Percentiles rank a stretch among this genome's conserved stretches.
Evolutionary conservation across 2,797 vertebrate species (phyloP).

Genomic region (Prionace glauca): DNA sequence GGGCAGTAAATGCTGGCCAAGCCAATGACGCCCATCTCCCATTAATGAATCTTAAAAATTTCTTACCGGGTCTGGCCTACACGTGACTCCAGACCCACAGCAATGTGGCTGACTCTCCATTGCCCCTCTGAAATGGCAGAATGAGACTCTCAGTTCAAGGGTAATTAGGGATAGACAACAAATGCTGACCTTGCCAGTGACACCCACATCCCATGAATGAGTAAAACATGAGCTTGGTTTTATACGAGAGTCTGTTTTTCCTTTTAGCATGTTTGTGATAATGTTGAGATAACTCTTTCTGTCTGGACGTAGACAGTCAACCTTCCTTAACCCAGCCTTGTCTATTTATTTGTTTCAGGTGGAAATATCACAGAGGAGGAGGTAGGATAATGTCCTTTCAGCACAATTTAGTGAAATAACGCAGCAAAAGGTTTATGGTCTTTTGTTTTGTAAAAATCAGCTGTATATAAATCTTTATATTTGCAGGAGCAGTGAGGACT

Average conservation of each 20-base stretch:
- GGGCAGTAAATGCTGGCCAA: no score
- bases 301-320: background rate
- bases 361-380: background rate
- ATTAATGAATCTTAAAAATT: no score
- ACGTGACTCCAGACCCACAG: no score
- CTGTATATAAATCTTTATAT: background rate
- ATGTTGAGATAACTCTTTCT: background rate
- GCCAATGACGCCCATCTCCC: no score
- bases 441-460: background rate
- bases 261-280: background rate
- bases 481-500: background rate
- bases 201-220: no score
- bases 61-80: no score
- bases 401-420: background rate
- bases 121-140: no score
- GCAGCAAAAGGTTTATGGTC: background rate
- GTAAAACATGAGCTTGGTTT: no score
- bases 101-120: no score
- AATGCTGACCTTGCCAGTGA: no score
- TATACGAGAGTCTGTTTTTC: background rate
- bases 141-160: no score
- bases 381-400: background rate
- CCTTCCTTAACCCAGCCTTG: background rate
- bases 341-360: background rate
- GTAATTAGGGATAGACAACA: no score